Percentiles rank a stretch among this genome's conserved stretches.
Conservation (phyloP, 2,888 invertebrate genomes). For the Aromia moschata region DNA sequence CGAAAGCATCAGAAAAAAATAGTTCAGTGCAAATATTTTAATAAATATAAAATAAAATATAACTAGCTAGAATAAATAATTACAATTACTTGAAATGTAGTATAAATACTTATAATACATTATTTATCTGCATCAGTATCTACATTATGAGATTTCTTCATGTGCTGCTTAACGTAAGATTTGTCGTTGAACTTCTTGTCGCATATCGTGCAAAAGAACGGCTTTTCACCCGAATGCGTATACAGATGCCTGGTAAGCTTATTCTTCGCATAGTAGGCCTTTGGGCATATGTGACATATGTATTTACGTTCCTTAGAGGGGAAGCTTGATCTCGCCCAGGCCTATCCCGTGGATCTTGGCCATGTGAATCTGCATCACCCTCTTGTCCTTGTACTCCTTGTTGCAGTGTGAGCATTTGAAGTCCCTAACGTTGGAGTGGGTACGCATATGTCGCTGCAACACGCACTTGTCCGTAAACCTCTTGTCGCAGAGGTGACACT, state of each 20-base stretch:
- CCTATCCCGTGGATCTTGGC: slow-evolving; percentile 51
- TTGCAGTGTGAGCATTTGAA: slow-evolving; percentile 64
- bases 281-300: slow-evolving; percentile 55
- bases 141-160: slow-evolving; percentile 48
- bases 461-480: slow-evolving; percentile 51
- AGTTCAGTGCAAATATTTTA: slow-evolving; percentile 13
- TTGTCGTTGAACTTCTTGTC: slow-evolving; percentile 53
- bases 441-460: slow-evolving; percentile 49
- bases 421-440: slow-evolving; percentile 51
- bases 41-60: slow-evolving; percentile 23
- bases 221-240: slow-evolving; percentile 52
- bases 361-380: slow-evolving; percentile 49
- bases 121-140: slow-evolving; percentile 14
- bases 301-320: slow-evolving; percentile 57
- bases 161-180: slow-evolving; percentile 53
- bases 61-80: neutral
- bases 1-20: no score
- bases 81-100: neutral
- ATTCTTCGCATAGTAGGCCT: slow-evolving; percentile 57
- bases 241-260: slow-evolving; percentile 53
- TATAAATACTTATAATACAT: neutral
- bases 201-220: slow-evolving; percentile 50
- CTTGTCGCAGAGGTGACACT: slow-evolving; percentile 51
- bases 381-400: slow-evolving; percentile 65
- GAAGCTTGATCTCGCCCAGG: slow-evolving; percentile 55